These are phyloP conservation scores for Agapornis canus DNA, from an alignment of 2,797 vertebrate species.

Conservation along the genomic window DNA sequence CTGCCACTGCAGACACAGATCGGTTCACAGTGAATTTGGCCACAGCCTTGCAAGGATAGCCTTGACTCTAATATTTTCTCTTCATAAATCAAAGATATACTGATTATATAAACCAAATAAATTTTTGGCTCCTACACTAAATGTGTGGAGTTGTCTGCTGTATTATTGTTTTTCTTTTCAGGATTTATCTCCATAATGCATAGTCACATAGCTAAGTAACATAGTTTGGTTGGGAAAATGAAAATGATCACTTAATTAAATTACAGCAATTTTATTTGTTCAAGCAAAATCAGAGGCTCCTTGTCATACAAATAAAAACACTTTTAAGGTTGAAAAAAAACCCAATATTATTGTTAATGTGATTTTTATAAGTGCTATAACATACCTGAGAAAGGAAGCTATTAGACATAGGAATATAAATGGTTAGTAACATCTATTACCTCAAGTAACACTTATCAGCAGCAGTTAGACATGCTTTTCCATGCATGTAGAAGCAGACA, in stretches of 20 bases:
- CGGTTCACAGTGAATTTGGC: not conserved
- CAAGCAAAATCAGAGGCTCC: not conserved
- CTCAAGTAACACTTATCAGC: not conserved
- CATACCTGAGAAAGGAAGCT: not conserved
- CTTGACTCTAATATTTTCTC: not conserved
- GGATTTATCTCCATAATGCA: not conserved
- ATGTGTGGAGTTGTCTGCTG: not conserved
- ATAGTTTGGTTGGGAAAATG: not conserved
- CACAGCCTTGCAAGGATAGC: not conserved
- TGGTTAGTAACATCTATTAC: not conserved
- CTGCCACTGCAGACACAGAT: not conserved
- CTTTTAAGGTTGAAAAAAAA: not conserved
- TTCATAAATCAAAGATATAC: not conserved
- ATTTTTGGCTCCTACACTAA: not conserved
- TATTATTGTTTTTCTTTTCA: not conserved
- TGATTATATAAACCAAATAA: not conserved
- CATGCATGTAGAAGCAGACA: not conserved
- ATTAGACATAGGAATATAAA: not conserved
- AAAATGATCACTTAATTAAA: not conserved
- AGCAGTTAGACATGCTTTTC: not conserved
- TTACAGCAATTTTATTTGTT: not conserved
- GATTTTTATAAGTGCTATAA: not conserved
- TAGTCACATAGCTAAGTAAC: not conserved
- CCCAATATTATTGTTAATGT: not conserved
- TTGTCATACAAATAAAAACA: not conserved